A percentile compares a stretch with the other conserved stretches of the same genome.
These are phyloP conservation scores for Diadophis punctatus DNA, from an alignment of 2,113 vertebrate species.

Conservation along the genomic window DNA sequence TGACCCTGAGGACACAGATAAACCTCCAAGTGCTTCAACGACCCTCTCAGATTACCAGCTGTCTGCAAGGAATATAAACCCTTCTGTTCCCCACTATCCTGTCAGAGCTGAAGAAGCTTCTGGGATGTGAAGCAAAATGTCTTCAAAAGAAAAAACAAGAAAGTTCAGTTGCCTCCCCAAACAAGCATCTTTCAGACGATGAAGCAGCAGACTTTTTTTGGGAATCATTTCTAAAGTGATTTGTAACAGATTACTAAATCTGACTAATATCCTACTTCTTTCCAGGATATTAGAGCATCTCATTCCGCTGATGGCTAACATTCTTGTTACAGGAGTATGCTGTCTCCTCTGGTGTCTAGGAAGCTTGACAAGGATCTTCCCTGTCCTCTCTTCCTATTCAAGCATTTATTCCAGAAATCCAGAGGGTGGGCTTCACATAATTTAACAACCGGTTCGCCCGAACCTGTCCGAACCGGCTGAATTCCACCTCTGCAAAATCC, in stretches of 20 bases:
- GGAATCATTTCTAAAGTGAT: background rate
- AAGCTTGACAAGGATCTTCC: constrained; percentile 10
- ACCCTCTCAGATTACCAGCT: too few species aligned
- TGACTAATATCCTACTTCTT: background rate
- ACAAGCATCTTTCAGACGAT: background rate
- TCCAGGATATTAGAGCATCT: constrained; percentile 9
- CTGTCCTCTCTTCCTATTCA: constrained; percentile 31
- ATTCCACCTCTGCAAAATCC: too few species aligned
- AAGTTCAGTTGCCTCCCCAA: background rate
- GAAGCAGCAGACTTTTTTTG: background rate
- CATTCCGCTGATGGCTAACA: background rate
- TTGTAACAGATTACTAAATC: background rate
- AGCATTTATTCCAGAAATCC: background rate
- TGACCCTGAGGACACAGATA: too few species aligned
- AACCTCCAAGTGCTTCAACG: too few species aligned
- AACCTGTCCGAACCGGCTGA: too few species aligned
- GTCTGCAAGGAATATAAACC: too few species aligned
- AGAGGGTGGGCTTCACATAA: too few species aligned
- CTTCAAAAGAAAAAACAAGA: background rate
- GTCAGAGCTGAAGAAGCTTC: too few species aligned
- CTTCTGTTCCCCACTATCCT: too few species aligned
- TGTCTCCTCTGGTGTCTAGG: background rate
- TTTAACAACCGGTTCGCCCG: too few species aligned
- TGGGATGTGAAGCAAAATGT: too few species aligned
- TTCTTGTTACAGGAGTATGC: constrained; percentile 1